Evolutionary conservation across 1,140 invertebrate genomes (phyloP).

Genomic region (Procambarus virginalis): DNA sequence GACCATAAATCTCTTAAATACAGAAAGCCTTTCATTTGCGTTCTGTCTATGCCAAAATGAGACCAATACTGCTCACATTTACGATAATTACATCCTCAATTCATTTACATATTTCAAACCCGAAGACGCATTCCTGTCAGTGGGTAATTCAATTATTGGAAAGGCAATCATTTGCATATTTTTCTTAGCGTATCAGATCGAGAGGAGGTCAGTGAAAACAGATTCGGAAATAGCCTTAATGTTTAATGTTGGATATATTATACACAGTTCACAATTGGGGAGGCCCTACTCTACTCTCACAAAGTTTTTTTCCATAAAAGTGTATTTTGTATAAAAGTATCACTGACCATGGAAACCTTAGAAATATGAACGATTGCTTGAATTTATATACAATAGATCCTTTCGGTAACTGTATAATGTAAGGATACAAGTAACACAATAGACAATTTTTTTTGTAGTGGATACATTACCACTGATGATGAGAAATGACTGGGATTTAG

Average conservation of each 20-base stretch:
- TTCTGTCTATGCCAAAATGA: background rate
- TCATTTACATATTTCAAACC: background rate
- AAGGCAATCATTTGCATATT: background rate
- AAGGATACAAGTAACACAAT: background rate
- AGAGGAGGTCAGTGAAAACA: background rate
- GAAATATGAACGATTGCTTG: background rate
- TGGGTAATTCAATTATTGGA: background rate
- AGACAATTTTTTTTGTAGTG: background rate
- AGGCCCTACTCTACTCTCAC: background rate
- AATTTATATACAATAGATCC: slow-evolving; percentile 2
- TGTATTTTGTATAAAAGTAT: slow-evolving; percentile 24
- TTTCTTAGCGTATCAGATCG: background rate
- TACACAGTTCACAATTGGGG: background rate
- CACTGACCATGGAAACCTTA: slow-evolving; percentile 15
- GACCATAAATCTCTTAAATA: background rate
- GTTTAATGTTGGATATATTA: background rate
- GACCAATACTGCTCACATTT: background rate
- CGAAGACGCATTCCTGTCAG: background rate
- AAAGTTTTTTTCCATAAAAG: background rate
- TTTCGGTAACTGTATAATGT: background rate
- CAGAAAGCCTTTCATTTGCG: background rate
- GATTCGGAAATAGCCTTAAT: background rate
- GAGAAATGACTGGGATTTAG: no score
- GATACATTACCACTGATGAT: no score
- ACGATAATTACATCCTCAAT: background rate